Base-by-base conservation (phyloP, 2,888 invertebrate species). In the Muschampia plurimacula region DNA sequence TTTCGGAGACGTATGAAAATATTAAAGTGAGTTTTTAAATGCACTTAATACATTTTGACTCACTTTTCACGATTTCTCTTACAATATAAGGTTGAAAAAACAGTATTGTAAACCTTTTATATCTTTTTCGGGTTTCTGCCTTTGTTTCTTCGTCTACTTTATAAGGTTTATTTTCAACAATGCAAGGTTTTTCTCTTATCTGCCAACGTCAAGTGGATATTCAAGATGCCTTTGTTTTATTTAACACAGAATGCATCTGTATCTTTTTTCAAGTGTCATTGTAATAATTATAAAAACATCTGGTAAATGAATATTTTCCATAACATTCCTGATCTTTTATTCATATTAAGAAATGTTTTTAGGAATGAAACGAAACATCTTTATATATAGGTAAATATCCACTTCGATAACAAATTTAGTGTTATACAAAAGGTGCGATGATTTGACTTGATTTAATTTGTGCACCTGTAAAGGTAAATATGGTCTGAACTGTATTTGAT, bases 1-100 rank as follows among this genome's bases (percentile, higher is more conserved):
- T 66, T 71, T 46, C 52, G 39, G 57, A 52, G 10, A 13, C 59
- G 60, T 49, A 46, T 52, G 66, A 41, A 62, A 67, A 67, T 67
- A 67, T 60, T 67, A 41, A 46, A 36, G 22, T 12, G 15, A 32
- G 28, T 60, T 49, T 15, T 22, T 12, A 49, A 15, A 41, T n/a
- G 5, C n/a, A 9, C 36, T 15, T 63, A 36, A n/a, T 39, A 60
- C 1, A 39, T 49, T 49, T 46, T 8, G 60, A 36, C 36, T n/a
- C 12, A 22, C 36, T 62, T 36, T 69, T 60, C 60, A 39, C 3
- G 60, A 60, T 36, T 60, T n/a, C 22, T 36, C 36, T 36, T 60
- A 60, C 60, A 60, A n/a, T 60, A 13, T 36, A n/a, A 36, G 3
- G 22, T 60, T 60, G 60, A 22, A 8, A 57, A 28, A 57, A 28